Conservation (phyloP, 2,113 vertebrate species). For the Hippolais icterina region DNA sequence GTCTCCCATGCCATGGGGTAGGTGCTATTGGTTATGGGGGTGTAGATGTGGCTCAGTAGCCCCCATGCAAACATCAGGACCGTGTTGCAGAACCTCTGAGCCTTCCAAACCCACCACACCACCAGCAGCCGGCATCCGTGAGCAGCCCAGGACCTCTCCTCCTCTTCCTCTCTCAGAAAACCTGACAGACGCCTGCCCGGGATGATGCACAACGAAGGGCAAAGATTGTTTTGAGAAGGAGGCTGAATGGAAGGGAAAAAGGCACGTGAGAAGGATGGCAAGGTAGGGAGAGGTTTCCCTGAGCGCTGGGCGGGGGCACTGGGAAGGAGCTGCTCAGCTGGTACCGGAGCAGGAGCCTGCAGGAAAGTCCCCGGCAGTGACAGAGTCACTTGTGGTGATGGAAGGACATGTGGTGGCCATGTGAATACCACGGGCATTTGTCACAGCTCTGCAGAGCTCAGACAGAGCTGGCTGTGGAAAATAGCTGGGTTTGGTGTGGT, state of each 20-base stretch:
- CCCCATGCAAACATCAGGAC: neutral
- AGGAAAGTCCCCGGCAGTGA: neutral
- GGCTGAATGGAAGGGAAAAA: constrained; percentile 32
- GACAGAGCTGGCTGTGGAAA: neutral
- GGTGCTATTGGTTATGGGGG: neutral
- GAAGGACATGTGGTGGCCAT: neutral
- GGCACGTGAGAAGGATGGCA: neutral
- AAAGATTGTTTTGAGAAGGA: neutral
- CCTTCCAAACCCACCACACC: neutral
- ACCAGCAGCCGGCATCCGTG: accelerated
- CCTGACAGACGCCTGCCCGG: accelerated
- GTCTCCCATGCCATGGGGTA: neutral
- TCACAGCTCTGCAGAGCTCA: neutral
- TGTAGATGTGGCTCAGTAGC: neutral
- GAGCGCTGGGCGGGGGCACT: neutral
- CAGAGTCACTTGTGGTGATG: neutral
- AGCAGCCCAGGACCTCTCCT: neutral
- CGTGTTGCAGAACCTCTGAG: neutral
- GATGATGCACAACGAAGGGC: neutral
- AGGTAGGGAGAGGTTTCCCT: neutral
- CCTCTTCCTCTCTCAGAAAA: neutral
- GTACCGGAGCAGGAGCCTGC: neutral
- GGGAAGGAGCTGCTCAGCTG: neutral
- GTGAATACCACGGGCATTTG: neutral
- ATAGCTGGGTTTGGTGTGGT: neutral